Conservation (phyloP, 2,888 invertebrate genomes). For the Lordiphosa fenestrarum region DNA sequence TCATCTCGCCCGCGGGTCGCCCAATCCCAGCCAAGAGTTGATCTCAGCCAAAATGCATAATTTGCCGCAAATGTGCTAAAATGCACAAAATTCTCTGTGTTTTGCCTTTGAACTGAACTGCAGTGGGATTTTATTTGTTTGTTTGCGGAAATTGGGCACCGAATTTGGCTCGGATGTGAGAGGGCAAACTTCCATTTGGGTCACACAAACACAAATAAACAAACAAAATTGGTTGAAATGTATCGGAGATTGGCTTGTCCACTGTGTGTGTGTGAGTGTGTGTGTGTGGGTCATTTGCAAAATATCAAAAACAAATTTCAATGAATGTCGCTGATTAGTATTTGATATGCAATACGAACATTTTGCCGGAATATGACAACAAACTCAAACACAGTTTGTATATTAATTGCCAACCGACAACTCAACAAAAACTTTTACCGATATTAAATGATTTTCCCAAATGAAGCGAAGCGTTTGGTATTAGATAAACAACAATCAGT, state of each 20-base stretch:
- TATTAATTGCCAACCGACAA: too few relatives aligned
- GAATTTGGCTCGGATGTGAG: conserved; percentile 25
- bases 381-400: too few relatives aligned
- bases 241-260: conserved; percentile 6
- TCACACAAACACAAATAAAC: conserved; percentile 35
- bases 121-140: conserved; percentile 31
- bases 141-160: conserved; percentile 53
- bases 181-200: conserved; percentile 50
- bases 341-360: conserved; percentile 1
- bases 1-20: conserved; percentile 23
- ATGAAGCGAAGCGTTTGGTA: too few relatives aligned
- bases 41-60: conserved; percentile 23
- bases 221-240: conserved; percentile 24
- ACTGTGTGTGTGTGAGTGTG: too few relatives aligned
- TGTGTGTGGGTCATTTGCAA: conserved; percentile 2
- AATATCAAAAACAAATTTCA: conserved; percentile 11
- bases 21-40: not conserved
- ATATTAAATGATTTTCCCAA: too few relatives aligned
- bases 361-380: too few relatives aligned
- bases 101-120: conserved; percentile 5
- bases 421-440: too few relatives aligned
- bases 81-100: conserved; percentile 35
- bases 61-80: conserved; percentile 37
- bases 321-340: conserved; percentile 11
- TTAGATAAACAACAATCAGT: too few relatives aligned